Conservation (phyloP, 1,140 invertebrate genomes). For the Oreohelix idahoensis region DNA sequence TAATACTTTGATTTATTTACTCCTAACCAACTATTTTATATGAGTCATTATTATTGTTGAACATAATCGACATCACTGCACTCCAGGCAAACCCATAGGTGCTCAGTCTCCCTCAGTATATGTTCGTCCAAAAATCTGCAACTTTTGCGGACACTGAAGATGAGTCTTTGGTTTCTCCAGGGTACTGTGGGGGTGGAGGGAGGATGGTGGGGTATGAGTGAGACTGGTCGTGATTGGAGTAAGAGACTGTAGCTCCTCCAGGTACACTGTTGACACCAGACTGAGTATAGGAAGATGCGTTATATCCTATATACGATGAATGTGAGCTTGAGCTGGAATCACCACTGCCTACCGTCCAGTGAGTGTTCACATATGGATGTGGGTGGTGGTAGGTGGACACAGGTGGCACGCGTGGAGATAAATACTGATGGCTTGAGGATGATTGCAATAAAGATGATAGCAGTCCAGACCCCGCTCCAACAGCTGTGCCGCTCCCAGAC, state of each 20-base stretch:
- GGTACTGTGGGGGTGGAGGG: constrained; percentile 67
- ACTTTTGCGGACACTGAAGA: constrained; percentile 74
- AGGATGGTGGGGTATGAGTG: constrained; percentile 56
- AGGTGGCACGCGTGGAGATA: constrained; percentile 34
- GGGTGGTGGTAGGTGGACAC: constrained; percentile 48
- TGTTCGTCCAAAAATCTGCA: constrained; percentile 72
- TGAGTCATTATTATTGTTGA: no score
- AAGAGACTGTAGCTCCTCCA: background rate
- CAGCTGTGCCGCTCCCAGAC: constrained; percentile 2
- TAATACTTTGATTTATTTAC: no score
- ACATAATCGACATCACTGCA: no score
- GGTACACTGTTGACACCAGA: background rate
- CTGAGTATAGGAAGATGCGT: background rate
- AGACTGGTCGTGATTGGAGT: constrained; percentile 25
- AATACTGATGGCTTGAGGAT: constrained; percentile 19
- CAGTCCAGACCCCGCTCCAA: constrained; percentile 22
- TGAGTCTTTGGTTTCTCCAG: constrained; percentile 59
- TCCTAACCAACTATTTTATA: no score
- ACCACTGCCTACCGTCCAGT: constrained; percentile 35
- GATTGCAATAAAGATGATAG: background rate
- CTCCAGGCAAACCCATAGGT: no score
- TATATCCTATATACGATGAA: background rate
- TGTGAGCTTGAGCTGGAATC: constrained; percentile 19
- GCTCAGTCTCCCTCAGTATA: no score
- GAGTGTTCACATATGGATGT: constrained; percentile 45